phyloP scores from a whole-genome alignment of 2,888 invertebrate species.

The Morpho achilles region DNA sequence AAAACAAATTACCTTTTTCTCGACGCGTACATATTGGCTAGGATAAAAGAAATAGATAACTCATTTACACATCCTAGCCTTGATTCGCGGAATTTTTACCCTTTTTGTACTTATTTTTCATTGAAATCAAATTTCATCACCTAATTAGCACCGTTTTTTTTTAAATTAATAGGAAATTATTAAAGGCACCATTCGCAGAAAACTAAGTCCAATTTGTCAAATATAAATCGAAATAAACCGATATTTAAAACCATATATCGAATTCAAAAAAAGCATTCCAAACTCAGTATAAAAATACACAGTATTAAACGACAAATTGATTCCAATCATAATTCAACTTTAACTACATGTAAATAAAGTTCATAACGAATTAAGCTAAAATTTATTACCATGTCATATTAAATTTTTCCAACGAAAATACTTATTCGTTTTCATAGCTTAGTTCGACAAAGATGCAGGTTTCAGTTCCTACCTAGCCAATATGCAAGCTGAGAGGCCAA shows the following conservation, averaged over 20 bases:
- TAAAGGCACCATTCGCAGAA: constrained; percentile 29
- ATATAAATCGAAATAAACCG: no score
- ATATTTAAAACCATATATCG: no score
- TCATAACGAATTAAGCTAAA: no score
- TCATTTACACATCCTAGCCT: constrained; percentile 8
- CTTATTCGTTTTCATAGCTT: neutral
- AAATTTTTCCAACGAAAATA: neutral
- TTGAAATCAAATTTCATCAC: constrained; percentile 27
- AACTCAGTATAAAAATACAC: no score
- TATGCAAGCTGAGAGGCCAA: constrained; percentile 53
- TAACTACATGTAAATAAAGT: no score
- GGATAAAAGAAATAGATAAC: constrained; percentile 9
- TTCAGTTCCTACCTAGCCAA: constrained; percentile 42
- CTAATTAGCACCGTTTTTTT: constrained; percentile 27
- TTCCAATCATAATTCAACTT: no score
- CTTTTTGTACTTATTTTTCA: constrained; percentile 22
- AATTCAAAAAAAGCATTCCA: no score
- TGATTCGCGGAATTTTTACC: constrained; percentile 5
- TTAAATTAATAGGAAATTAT: constrained; percentile 20
- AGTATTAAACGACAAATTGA: no score
- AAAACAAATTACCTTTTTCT: constrained; percentile 32
- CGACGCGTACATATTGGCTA: constrained; percentile 65
- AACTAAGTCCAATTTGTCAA: neutral
- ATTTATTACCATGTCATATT: neutral
- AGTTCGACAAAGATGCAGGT: constrained; percentile 3